Base-by-base conservation (phyloP, 2,113 vertebrate genomes). In the Pterophyllum scalare region DNA sequence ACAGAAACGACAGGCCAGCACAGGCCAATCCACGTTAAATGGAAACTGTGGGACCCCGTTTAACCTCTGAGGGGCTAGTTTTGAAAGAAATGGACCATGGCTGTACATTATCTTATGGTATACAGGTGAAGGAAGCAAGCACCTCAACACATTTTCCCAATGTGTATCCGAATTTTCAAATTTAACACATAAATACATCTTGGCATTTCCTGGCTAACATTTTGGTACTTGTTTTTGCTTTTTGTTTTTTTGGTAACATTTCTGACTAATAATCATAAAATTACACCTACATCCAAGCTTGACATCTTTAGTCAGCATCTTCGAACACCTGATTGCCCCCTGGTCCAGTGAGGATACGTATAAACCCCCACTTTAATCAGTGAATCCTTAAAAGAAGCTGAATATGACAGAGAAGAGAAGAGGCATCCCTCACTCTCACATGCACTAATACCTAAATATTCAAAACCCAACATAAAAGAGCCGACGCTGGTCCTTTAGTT, bases 161-260 rank as follows among this genome's bases (percentile, higher is more conserved):
- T 56, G 33, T 35, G 2, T 52, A 62, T 22, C 15, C 15, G n/a
- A n/a, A 60, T 13, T 76, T 72, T 19, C 9, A 9, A 54, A 56
- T 67, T 26, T 2, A 52, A 54, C 33, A 43, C 40, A 59, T 31
- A 59, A 24, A 59, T 33, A 74, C 11, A 59, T 15, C 15, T 3
- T 31, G 19, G 24, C 15, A 52, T 72, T 70, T 52, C 17, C 12
- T 52, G 26, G 17, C 43, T 31, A 26, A 6, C 26, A 67, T 86
- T 75, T 83, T 78, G 56, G 79, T 77, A 54, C 20, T 35, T 40
- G n/a, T n/a, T n/a, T n/a, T n/a, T n/a, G n/a, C n/a, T 43, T n/a
- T 46, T 31, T 31, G 31, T n/a, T 54, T 64, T 64, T 15, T 75
- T 64, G 75, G 77, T 75, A 54, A 61, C 35, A 58, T 6, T 60